A percentile compares a stretch with the other conserved stretches of the same genome.
These are phyloP conservation scores for Dreissena polymorpha DNA, from an alignment of 1,140 invertebrate genomes.

Conservation along the genomic window DNA sequence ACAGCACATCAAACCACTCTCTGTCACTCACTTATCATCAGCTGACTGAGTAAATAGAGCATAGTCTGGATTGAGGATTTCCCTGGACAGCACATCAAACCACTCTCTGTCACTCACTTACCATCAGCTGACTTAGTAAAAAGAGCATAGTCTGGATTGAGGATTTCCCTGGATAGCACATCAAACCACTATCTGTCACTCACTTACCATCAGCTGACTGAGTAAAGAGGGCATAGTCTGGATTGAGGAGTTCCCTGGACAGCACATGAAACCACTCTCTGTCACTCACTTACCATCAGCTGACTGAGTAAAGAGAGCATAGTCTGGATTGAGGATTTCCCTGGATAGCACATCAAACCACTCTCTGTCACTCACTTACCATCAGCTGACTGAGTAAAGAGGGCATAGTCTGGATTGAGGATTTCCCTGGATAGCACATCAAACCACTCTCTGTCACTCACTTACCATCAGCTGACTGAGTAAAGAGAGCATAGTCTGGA, in stretches of 20 bases:
- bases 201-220: slow-evolving; percentile 93
- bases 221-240: slow-evolving; percentile 96
- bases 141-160: slow-evolving; percentile 97
- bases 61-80: slow-evolving; percentile 98
- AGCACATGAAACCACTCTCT: no score
- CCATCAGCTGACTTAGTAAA: slow-evolving; percentile 95
- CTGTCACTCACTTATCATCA: no score
- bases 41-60: slow-evolving; percentile 94
- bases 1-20: slow-evolving; percentile 94
- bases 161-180: slow-evolving; percentile 94
- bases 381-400: slow-evolving; percentile 94
- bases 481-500: slow-evolving; percentile 97
- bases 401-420: slow-evolving; percentile 96
- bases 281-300: slow-evolving; percentile 92
- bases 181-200: no score
- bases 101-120: no score
- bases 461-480: slow-evolving; percentile 92
- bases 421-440: slow-evolving; percentile 96
- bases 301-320: slow-evolving; percentile 96
- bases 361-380: no score
- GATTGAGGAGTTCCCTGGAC: slow-evolving; percentile 96
- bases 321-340: slow-evolving; percentile 97
- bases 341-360: slow-evolving; percentile 94
- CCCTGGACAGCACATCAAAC: slow-evolving; percentile 93
- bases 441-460: no score